Evolutionary conservation across 2,797 vertebrate genomes (phyloP).

Genomic region (Neosilurus hyrtlii): DNA sequence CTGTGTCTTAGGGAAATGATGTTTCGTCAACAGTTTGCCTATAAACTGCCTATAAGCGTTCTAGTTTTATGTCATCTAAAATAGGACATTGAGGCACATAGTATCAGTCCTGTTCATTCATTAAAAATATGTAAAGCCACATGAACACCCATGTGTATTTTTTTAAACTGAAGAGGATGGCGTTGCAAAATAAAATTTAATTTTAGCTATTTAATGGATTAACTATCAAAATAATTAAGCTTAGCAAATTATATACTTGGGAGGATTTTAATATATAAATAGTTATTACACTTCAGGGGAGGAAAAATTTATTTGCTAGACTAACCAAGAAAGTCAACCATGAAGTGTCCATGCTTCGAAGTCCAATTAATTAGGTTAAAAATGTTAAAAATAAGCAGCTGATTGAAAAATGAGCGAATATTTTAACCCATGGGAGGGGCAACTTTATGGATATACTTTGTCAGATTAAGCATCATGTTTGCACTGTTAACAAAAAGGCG

Average conservation of each 20-base stretch:
- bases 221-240: not conserved
- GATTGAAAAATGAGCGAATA: not conserved
- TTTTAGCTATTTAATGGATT: not conserved
- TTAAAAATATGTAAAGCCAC: conserved; percentile 9
- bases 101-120: not conserved
- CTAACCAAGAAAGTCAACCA: too few species aligned
- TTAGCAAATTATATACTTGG: not conserved
- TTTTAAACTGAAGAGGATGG: not conserved
- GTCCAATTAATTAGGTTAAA: not conserved
- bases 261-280: not conserved
- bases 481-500: not conserved
- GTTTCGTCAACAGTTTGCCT: not conserved
- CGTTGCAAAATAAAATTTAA: not conserved
- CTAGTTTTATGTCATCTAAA: not conserved
- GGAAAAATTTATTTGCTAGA: too few species aligned
- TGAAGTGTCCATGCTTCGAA: too few species aligned
- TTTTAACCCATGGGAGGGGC: not conserved
- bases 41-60: not conserved
- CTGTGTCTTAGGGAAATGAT: conserved; percentile 23
- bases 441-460: not conserved
- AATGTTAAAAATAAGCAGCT: not conserved
- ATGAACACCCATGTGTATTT: not conserved
- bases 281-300: too few species aligned
- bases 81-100: not conserved
- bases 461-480: not conserved